Conservation (phyloP, 2,113 vertebrate species). For the Cheirogaleus medius region DNA sequence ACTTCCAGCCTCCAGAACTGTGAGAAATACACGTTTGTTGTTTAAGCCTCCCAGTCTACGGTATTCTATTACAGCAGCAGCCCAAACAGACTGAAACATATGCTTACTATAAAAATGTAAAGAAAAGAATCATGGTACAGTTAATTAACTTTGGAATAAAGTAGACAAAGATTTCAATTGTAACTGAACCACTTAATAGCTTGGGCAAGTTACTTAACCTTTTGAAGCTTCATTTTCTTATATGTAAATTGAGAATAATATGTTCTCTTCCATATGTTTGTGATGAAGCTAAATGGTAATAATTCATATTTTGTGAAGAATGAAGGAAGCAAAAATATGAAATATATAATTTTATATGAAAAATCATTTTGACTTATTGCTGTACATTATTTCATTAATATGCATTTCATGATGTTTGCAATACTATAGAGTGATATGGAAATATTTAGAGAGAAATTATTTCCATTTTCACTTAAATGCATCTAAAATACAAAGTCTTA, state of each 20-base stretch:
- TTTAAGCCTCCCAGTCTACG: background rate
- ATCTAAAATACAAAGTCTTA: conserved; percentile 56
- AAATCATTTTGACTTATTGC: background rate
- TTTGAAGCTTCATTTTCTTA: background rate
- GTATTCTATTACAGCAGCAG: background rate
- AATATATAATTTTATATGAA: background rate
- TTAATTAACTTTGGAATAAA: background rate
- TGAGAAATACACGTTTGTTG: background rate
- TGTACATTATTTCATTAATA: background rate
- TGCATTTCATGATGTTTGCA: background rate
- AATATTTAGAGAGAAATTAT: conserved; percentile 32
- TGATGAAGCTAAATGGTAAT: background rate
- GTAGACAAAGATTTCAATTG: background rate
- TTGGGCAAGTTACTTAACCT: background rate
- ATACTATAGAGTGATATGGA: background rate
- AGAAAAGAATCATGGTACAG: background rate
- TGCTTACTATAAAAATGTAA: background rate
- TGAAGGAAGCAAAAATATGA: background rate
- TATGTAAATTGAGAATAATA: background rate
- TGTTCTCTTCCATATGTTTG: background rate
- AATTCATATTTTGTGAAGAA: background rate
- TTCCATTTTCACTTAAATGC: background rate
- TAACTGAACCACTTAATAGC: background rate
- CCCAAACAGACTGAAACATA: background rate
- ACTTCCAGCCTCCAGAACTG: background rate